Percentiles rank a stretch among this genome's conserved stretches.
These are phyloP conservation scores for Criorhina ranunculi DNA, from an alignment of 2,888 invertebrate species.

Conservation along the genomic window DNA sequence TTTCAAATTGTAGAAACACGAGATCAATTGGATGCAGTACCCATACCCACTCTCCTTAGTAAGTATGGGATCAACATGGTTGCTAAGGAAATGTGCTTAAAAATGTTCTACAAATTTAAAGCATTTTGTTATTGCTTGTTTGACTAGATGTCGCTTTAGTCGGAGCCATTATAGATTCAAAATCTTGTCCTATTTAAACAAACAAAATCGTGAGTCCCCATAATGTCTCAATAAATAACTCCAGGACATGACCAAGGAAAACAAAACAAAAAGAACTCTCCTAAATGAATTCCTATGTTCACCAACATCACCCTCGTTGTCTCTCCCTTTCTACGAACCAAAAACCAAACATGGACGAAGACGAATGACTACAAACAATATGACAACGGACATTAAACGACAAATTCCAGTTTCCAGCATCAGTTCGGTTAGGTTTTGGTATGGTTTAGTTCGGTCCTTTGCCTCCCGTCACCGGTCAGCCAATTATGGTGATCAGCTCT, in stretches of 20 bases:
- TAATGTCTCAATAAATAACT: slow-evolving; percentile 71
- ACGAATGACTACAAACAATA: slow-evolving; percentile 67
- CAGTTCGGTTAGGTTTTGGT: neutral
- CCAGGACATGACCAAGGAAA: slow-evolving; percentile 34
- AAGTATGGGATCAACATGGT: too few relatives aligned
- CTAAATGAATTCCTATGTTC: slow-evolving; percentile 28
- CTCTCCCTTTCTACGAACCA: neutral
- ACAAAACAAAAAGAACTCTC: slow-evolving; percentile 2
- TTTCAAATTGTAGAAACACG: too few relatives aligned
- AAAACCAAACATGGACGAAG: slow-evolving; percentile 64
- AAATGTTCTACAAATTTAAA: too few relatives aligned
- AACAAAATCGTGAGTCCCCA: slow-evolving; percentile 5
- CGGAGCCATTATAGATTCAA: neutral
- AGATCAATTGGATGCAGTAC: too few relatives aligned
- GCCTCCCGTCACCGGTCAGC: slow-evolving; percentile 37
- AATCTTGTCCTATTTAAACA: slow-evolving; percentile 1
- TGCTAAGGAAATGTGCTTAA: too few relatives aligned
- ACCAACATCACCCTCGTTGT: neutral
- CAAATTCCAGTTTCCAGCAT: slow-evolving; percentile 69
- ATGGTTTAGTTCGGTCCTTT: slow-evolving; percentile 25
- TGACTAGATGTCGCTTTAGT: too few relatives aligned
- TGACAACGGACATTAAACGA: slow-evolving; percentile 63
- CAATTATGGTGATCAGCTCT: slow-evolving; percentile 71
- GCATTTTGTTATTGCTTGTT: too few relatives aligned
- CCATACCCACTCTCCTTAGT: too few relatives aligned